Conservation (phyloP, 2,888 invertebrate genomes). For the Spatulosminthurus flaviceps region DNA sequence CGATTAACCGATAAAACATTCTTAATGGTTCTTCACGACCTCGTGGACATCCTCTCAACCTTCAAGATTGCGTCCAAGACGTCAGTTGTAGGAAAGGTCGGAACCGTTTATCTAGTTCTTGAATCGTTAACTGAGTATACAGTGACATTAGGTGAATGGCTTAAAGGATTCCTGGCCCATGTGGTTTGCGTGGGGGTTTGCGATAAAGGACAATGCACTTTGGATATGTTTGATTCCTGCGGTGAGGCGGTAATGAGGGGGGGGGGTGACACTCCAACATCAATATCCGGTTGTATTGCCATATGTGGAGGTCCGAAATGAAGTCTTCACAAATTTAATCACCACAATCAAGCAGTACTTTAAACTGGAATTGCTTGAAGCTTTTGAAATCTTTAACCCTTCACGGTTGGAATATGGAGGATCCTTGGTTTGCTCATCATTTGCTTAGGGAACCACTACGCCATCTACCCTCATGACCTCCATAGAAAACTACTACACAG, state of each 20-base stretch:
- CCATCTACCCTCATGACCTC: no score
- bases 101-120: no score
- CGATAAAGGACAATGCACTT: no score
- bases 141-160: no score
- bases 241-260: no score
- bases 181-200: no score
- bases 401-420: not conserved
- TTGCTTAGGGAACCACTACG: not conserved
- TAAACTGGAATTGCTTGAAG: not conserved
- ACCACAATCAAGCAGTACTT: not conserved
- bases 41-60: not conserved
- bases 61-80: not conserved
- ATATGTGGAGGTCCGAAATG: not conserved
- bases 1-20: not conserved
- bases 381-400: not conserved
- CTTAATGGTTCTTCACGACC: not conserved
- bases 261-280: no score
- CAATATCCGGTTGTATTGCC: no score
- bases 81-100: not conserved
- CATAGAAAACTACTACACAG: no score
- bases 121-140: no score
- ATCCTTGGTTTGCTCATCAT: not conserved
- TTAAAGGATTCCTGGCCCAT: not conserved
- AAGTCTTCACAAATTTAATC: not conserved
- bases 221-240: no score